These are phyloP conservation scores for Solenodon paradoxus DNA, from an alignment of 2,113 vertebrate species.

Conservation along the genomic window DNA sequence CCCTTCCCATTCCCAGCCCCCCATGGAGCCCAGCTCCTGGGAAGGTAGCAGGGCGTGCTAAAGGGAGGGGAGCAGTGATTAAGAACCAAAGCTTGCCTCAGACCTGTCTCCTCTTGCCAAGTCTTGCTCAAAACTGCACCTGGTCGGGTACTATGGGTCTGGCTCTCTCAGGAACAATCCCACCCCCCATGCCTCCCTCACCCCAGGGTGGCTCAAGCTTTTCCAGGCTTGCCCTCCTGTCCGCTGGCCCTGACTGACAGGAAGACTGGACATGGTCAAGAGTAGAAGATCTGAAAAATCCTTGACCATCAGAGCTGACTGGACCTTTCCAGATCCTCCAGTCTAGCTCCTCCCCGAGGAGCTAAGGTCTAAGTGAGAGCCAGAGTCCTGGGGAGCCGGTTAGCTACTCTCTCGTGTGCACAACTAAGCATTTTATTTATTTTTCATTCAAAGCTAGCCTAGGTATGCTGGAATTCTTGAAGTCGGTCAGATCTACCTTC, in stretches of 20 bases:
- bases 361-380: not conserved
- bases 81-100: slow-evolving; percentile 54
- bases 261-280: not conserved
- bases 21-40: slow-evolving; percentile 56
- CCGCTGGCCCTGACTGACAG: not conserved
- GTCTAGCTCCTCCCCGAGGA: not conserved
- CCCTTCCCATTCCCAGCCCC: slow-evolving; percentile 68
- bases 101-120: slow-evolving; percentile 76
- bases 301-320: not conserved
- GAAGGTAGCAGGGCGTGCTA: slow-evolving; percentile 49
- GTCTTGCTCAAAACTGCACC: slow-evolving; percentile 70
- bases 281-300: not conserved
- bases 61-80: slow-evolving; percentile 56
- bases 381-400: not conserved
- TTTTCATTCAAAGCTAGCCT: not conserved
- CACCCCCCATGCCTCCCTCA: not conserved
- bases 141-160: slow-evolving; percentile 37
- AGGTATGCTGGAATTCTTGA: not conserved
- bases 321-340: not conserved
- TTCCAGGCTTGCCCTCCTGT: not conserved
- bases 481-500: not conserved
- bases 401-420: not conserved
- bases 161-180: slow-evolving; percentile 17
- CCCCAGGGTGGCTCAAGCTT: not conserved
- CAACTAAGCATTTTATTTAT: not conserved